Evolutionary conservation across 2,113 vertebrate species (phyloP), one percentile per base, ranked within the genome.

Genomic region (Callipepla californica): DNA sequence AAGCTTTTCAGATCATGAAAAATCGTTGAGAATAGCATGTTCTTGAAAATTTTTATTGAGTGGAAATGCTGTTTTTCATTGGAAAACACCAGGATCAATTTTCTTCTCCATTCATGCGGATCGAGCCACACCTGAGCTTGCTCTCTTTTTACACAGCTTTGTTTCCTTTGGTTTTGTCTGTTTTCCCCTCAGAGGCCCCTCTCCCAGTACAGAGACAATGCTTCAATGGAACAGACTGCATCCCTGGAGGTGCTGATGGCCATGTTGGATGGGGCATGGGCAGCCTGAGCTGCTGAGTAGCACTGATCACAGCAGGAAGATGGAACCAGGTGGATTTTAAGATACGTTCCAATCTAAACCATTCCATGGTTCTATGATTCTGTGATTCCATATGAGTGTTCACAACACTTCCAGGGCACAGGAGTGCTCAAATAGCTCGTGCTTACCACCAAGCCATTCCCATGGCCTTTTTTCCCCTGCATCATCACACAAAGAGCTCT

Each of bases 161-260:
- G 15, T 28, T 90, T 59, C n/a, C 63, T 7, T 30, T 55, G 85
- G 21, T 90, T 88, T 94, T 70, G 9, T 65, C 32, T 78, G 4
- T 8, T 74, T 86, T 11, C 3, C 11, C n/a, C 8, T 2, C 25
- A 34, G 5, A 55, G 0, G 2, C 12, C 4, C 9, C 11, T 59
- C 6, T 86, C 4, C 4, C 22, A 40, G 17, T 0, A 0, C 4
- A 13, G 26, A 7, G n/a, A 18, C 0, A 3, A n/a, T 82, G 70
- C 28, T 3, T 0, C 17, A 34, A 55, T 44, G 4, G 4, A 61
- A 74, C 10, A 25, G 34, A 9, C 21, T 40, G 15, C 36, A 62
- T 28, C 25, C 51, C 26, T 53, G 51, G 26, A 28, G 51, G 51
- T 8, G 17, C 13, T 53, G 26, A 53, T 30, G 15, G 51, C 15